Evolutionary conservation across 2,113 vertebrate species (phyloP).

Genomic region (Odontophorus gujanensis): DNA sequence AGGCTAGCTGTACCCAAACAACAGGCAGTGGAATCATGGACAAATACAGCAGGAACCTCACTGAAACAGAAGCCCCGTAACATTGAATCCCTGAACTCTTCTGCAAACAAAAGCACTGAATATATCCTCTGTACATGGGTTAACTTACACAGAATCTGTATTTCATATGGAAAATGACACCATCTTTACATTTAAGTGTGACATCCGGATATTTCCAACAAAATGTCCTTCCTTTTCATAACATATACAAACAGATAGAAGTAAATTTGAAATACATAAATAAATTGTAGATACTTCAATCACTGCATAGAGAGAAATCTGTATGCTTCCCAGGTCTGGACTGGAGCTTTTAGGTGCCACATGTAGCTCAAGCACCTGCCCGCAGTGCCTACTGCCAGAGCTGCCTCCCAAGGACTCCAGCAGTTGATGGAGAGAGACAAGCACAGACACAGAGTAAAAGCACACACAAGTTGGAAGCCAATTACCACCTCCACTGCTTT

Average conservation of each 20-base stretch:
- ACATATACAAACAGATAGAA: fast-evolving
- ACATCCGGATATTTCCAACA: not conserved
- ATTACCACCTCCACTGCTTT: not conserved
- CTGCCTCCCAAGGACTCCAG: not conserved
- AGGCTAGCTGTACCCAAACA: not conserved
- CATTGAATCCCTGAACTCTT: not conserved
- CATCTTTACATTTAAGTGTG: not conserved
- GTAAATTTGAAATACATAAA: not conserved
- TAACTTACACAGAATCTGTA: not conserved
- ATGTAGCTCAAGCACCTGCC: not conserved
- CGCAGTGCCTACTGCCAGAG: not conserved
- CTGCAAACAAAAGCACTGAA: not conserved
- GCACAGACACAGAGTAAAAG: not conserved
- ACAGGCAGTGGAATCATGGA: not conserved
- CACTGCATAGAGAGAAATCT: not conserved
- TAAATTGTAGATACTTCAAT: not conserved
- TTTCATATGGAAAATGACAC: not conserved
- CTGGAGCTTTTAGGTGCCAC: not conserved
- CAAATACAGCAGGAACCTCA: not conserved
- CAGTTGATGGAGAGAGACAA: not conserved
- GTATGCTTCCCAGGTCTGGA: not conserved
- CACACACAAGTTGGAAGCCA: not conserved
- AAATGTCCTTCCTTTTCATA: not conserved
- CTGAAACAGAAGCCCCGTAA: not conserved
- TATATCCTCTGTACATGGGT: not conserved